Conservation (phyloP, 2,888 invertebrate species). For the Plagodis pulveraria region DNA sequence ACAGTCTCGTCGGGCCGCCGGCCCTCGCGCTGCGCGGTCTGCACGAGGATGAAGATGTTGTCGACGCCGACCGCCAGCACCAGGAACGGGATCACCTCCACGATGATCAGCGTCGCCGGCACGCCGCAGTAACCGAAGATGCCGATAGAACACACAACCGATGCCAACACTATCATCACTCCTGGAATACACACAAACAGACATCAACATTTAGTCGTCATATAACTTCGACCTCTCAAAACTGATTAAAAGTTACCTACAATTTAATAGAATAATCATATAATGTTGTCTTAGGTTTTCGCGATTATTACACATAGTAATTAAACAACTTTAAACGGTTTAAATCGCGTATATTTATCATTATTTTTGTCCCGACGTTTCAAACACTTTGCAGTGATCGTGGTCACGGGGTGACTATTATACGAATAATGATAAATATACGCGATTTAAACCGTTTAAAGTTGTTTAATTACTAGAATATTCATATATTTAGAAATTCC, state of each 20-base stretch:
- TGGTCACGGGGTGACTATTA: too few relatives aligned
- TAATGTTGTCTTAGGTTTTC: too few relatives aligned
- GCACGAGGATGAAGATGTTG: conserved; percentile 99
- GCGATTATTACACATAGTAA: too few relatives aligned
- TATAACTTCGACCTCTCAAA: not conserved
- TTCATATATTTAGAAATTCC: too few relatives aligned
- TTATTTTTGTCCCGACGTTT: too few relatives aligned
- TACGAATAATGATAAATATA: too few relatives aligned
- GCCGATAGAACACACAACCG: conserved; percentile 96
- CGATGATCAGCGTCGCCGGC: conserved; percentile 97
- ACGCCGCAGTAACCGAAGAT: conserved; percentile 95
- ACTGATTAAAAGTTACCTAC: too few relatives aligned
- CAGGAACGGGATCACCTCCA: conserved; percentile 99
- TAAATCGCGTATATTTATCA: too few relatives aligned
- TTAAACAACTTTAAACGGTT: too few relatives aligned
- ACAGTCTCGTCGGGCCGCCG: conserved; percentile 90
- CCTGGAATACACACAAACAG: conserved; percentile 87
- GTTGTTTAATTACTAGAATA: not conserved
- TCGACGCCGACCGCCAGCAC: conserved; percentile 99
- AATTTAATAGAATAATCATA: not conserved
- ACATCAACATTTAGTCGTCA: not conserved
- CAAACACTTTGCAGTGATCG: too few relatives aligned
- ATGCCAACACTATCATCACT: conserved; percentile 96
- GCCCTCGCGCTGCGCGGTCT: conserved; percentile 94
- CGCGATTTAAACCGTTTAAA: too few relatives aligned